Evolutionary conservation across 2,113 vertebrate genomes (phyloP).

Genomic region (Brachyhypopomus occidentalis): DNA sequence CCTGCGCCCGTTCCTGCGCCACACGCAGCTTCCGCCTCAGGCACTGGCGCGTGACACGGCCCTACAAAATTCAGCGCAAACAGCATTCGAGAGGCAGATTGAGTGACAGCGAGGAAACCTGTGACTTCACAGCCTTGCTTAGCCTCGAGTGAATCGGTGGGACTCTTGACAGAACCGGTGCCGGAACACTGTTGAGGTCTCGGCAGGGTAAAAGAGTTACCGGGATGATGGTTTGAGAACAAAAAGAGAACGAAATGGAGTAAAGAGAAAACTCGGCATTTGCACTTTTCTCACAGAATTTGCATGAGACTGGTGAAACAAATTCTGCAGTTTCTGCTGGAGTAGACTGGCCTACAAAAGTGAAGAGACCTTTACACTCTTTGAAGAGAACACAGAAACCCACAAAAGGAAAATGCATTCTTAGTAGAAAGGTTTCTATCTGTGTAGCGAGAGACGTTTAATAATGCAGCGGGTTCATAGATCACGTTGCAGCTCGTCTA

Average conservation of each 20-base stretch:
- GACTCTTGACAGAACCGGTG: slow-evolving; percentile 33
- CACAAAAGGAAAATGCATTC: no score
- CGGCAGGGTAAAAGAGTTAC: slow-evolving; percentile 2
- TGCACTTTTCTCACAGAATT: neutral
- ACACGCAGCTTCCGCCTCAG: neutral
- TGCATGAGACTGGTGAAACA: neutral
- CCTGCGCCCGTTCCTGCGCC: neutral
- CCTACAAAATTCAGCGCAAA: slow-evolving; percentile 13
- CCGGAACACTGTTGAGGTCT: neutral
- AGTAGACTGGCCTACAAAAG: neutral
- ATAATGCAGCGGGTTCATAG: neutral
- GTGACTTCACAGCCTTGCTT: slow-evolving; percentile 15
- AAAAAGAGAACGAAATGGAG: neutral
- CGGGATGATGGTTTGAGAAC: neutral
- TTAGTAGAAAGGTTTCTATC: no score
- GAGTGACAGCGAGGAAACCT: slow-evolving; percentile 22
- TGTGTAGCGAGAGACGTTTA: neutral
- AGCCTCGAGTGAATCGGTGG: slow-evolving; percentile 20
- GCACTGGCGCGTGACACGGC: neutral
- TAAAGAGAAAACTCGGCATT: slow-evolving; percentile 9
- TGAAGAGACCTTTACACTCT: neutral
- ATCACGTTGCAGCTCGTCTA: slow-evolving; percentile 11
- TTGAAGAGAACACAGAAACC: no score
- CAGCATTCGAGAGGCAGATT: slow-evolving; percentile 10
- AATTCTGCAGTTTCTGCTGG: neutral